Base-by-base conservation (phyloP, 1,140 invertebrate genomes). In the Anagrus nilaparvatae region DNA sequence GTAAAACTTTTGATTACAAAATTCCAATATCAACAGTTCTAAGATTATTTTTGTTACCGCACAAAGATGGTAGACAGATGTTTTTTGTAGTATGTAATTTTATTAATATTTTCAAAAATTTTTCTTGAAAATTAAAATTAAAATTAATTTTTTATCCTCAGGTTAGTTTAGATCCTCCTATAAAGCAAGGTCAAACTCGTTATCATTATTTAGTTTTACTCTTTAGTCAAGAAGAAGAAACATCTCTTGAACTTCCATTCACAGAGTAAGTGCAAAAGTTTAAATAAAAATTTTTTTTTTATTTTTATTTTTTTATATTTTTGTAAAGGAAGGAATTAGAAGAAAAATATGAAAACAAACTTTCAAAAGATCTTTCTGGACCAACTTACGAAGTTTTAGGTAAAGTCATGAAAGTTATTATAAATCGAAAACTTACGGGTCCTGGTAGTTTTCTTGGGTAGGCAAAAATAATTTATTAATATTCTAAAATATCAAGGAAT, bases 1-100 rank as follows among this genome's bases (percentile, higher is more conserved):
- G 97, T 68, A 99, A 99, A 78, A 98, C 97, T 1, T 99, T 97
- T 64, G 96, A 99, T 71, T 99, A 99, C 70, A 99, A 99, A 70
- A 97, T 99, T 52, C 92, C 95, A 1, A 88, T 95, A 76, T 88
- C 88, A 2, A 96, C 93, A 1, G 92, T 99, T 10, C 70, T 96
- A 7, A 77, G 97, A 17, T 63, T 99, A 6, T 99, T 99, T 59
- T 71, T 98, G 17, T 69, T 99, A 33, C 96, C 95, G 0, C 95
- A 99, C 60, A 97, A 95, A 63, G 96, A 99, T 71, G 85, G 81
- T n/a, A 71, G 97, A 6, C 95, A 98, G 66, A 95, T 94, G 76
- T 99, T 92, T 67, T 98, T 98, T 70, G 94, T 98, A n/a, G 87
- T 96, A 41, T 71, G 69, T 62, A 23, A 46, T 28, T 40, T 18